Evolutionary conservation across 1,140 invertebrate species (phyloP).

Genomic region (Lucilia cuprina): DNA sequence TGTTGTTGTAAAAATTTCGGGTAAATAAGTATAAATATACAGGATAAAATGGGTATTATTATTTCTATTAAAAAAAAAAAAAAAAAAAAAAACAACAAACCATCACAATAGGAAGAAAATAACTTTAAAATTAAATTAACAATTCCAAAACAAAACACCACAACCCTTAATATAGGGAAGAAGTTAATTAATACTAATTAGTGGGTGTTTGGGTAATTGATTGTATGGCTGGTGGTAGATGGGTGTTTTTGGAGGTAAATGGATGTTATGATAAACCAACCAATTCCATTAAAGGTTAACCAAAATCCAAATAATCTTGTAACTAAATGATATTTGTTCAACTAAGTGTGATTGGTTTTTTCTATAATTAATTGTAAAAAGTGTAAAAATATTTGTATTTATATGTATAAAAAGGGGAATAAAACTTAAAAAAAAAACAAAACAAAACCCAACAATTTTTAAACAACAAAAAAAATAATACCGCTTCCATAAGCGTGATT

Average conservation of each 20-base stretch:
- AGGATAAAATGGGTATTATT: background rate
- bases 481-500: constrained; percentile 25
- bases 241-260: background rate
- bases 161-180: background rate
- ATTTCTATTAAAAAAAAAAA: background rate
- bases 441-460: constrained; percentile 11
- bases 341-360: background rate
- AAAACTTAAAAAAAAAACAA: background rate
- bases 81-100: no score
- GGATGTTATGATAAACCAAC: constrained; percentile 2
- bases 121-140: background rate
- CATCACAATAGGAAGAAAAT: constrained; percentile 11
- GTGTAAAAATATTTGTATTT: background rate
- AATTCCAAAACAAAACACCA: background rate
- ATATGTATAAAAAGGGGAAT: background rate
- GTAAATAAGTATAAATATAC: background rate
- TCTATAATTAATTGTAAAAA: background rate
- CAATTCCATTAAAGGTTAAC: background rate
- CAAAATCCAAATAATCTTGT: background rate
- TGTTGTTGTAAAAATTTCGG: background rate
- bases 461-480: constrained; percentile 19
- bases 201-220: background rate
- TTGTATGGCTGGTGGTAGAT: background rate
- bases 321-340: background rate
- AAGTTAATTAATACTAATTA: background rate